phyloP scores from a whole-genome alignment of 2,113 vertebrate genomes.

The Mesocricetus auratus region DNA sequence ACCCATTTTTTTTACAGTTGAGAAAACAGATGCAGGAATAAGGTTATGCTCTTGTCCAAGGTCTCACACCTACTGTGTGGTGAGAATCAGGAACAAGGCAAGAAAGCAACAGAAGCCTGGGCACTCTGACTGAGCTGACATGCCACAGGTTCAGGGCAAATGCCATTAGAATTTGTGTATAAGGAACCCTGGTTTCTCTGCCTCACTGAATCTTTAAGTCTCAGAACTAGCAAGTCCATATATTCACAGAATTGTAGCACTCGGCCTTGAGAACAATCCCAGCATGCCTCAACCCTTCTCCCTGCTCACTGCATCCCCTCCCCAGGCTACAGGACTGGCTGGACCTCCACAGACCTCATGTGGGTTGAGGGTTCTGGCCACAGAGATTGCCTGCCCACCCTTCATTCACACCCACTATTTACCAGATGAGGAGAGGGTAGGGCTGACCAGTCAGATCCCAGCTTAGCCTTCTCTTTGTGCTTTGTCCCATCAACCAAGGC shows the following conservation, averaged over 20 bases:
- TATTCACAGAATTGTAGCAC: background rate
- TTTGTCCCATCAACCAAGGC: background rate
- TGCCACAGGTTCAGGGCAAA: background rate
- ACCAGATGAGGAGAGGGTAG: background rate
- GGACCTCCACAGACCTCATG: background rate
- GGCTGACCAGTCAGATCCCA: background rate
- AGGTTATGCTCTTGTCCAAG: background rate
- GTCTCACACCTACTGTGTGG: background rate
- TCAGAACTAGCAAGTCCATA: background rate
- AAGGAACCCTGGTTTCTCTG: background rate
- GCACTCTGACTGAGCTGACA: background rate
- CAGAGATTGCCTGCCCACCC: background rate
- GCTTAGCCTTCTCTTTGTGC: background rate
- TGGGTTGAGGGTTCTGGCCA: background rate
- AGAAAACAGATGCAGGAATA: constrained; percentile 41
- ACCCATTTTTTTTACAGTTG: background rate
- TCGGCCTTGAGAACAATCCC: background rate
- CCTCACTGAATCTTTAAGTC: background rate
- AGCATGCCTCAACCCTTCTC: background rate
- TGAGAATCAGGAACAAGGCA: background rate
- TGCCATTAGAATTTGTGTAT: background rate
- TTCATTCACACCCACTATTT: background rate
- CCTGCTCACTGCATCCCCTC: background rate
- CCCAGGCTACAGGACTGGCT: background rate
- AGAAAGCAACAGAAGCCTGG: background rate